A percentile compares a stretch with the other conserved stretches of the same genome.
These are phyloP conservation scores for Leptopilina clavipes DNA, from an alignment of 1,140 invertebrate genomes.

Conservation along the genomic window DNA sequence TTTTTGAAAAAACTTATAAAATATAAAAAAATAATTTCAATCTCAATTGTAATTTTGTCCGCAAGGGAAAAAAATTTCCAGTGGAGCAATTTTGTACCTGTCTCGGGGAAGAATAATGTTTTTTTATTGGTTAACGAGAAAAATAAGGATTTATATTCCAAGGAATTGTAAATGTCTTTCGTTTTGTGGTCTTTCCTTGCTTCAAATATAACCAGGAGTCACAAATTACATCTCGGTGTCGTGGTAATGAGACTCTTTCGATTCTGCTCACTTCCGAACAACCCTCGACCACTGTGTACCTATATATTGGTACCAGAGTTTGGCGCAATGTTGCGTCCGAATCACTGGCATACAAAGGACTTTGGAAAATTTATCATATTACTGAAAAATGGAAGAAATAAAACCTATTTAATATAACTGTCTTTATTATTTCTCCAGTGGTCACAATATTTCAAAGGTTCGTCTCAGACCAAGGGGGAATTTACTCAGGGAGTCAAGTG, in stretches of 20 bases:
- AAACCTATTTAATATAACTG: no score
- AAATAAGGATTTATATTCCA: slow-evolving; percentile 9
- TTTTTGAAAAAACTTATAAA: no score
- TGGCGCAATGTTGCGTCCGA: slow-evolving; percentile 4
- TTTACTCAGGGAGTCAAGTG: no score
- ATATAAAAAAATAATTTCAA: no score
- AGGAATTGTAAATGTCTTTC: slow-evolving; percentile 1
- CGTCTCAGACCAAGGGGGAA: no score
- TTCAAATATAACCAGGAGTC: slow-evolving; percentile 19
- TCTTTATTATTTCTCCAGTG: no score
- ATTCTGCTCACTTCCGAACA: slow-evolving; percentile 3
- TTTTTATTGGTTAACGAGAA: slow-evolving; percentile 5
- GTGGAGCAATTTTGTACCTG: no score
- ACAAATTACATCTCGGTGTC: slow-evolving; percentile 19
- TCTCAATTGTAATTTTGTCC: no score
- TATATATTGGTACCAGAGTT: not conserved
- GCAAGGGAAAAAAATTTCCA: no score
- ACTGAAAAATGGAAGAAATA: no score
- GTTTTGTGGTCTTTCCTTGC: not conserved
- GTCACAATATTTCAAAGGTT: no score
- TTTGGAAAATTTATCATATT: slow-evolving; percentile 5
- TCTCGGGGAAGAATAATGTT: not conserved
- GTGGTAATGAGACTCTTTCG: slow-evolving; percentile 15
- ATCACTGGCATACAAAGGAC: not conserved
- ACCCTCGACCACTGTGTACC: slow-evolving; percentile 5